phyloP scores from a whole-genome alignment of 1,140 invertebrate genomes.

The Panulirus ornatus region DNA sequence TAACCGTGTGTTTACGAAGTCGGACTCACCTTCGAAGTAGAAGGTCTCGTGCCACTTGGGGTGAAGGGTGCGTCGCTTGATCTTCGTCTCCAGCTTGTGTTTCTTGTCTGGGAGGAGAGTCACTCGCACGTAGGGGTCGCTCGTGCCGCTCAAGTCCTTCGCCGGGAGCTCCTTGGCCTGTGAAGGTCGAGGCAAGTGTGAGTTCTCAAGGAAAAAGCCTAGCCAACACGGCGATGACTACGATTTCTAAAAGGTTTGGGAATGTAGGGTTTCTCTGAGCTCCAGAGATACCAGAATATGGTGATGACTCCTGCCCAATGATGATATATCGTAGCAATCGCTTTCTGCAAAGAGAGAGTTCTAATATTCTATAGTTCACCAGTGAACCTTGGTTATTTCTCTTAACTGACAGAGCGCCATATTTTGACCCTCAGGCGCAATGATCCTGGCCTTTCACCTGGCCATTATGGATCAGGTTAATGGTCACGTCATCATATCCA shows the following conservation, averaged over 20 bases:
- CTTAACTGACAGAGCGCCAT: too few relatives aligned
- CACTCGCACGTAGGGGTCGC: slow-evolving; percentile 94
- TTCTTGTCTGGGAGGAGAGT: slow-evolving; percentile 97
- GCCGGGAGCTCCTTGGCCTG: slow-evolving; percentile 86
- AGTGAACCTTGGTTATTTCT: too few relatives aligned
- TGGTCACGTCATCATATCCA: too few relatives aligned
- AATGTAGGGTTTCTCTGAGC: background rate
- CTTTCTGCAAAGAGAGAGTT: too few relatives aligned
- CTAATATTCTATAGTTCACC: too few relatives aligned
- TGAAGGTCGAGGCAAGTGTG: too few relatives aligned
- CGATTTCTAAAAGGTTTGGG: background rate
- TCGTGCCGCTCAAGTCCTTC: slow-evolving; percentile 96
- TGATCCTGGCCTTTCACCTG: too few relatives aligned
- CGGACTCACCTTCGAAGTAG: slow-evolving; percentile 92
- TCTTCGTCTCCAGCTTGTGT: slow-evolving; percentile 96
- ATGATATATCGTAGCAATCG: too few relatives aligned
- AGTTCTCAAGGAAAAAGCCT: background rate
- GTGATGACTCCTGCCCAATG: too few relatives aligned
- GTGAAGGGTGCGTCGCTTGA: slow-evolving; percentile 95
- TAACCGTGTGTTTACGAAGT: background rate
- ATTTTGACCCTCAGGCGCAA: too few relatives aligned
- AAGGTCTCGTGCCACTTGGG: slow-evolving; percentile 99
- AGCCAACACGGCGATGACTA: background rate
- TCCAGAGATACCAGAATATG: too few relatives aligned
- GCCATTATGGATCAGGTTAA: too few relatives aligned